phyloP scores from a whole-genome alignment of 2,113 vertebrate species.

The Bathybates hornii region DNA sequence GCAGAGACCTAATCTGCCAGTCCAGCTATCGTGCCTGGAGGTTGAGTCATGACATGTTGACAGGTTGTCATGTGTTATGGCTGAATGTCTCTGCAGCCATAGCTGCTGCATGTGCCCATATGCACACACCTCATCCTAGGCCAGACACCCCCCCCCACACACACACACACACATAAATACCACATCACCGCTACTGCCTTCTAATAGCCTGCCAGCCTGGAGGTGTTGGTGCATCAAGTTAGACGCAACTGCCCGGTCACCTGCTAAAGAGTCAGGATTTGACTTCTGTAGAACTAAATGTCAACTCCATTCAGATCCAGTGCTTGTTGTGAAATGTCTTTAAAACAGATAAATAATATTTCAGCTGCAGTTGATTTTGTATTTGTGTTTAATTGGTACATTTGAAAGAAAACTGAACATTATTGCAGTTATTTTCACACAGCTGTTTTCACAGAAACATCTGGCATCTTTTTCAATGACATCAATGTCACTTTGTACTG shows the following conservation, averaged over 20 bases:
- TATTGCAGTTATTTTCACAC: not conserved
- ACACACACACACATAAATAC: not conserved
- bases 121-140: conserved; percentile 31
- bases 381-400: not conserved
- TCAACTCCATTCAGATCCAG: not conserved
- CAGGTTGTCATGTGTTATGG: conserved; percentile 74
- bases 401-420: not conserved
- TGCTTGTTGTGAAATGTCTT: not conserved
- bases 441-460: not conserved
- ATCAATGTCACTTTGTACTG: not conserved
- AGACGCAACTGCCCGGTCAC: not conserved
- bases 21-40: conserved; percentile 69
- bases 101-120: not conserved
- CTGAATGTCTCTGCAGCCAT: conserved; percentile 53
- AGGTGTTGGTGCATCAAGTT: conserved; percentile 16
- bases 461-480: not conserved
- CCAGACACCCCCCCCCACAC: not conserved
- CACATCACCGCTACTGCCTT: not conserved
- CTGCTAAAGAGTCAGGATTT: conserved; percentile 25
- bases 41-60: conserved; percentile 80
- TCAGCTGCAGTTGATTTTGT: not conserved
- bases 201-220: conserved; percentile 48
- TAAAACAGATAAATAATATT: not conserved
- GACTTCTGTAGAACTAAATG: conserved; percentile 33
- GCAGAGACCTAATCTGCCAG: conserved; percentile 30